Conservation (phyloP, 2,888 invertebrate species). For the Eupithecia inturbata region DNA sequence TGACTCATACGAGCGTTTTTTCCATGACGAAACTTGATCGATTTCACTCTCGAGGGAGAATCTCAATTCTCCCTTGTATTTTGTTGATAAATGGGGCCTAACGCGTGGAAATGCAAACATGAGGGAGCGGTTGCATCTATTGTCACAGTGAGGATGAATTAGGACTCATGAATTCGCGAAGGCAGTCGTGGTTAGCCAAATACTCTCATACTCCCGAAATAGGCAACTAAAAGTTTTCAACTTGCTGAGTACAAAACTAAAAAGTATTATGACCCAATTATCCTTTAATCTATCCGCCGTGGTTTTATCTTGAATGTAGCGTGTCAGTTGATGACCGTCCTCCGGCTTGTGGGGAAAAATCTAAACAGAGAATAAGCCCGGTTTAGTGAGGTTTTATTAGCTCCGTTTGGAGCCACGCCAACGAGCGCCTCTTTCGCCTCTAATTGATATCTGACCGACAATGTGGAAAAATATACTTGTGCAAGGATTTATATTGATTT, state of each 20-base stretch:
- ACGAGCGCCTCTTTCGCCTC: slow-evolving; percentile 59
- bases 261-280: slow-evolving; percentile 48
- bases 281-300: slow-evolving; percentile 50
- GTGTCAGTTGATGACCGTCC: slow-evolving; percentile 54
- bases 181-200: neutral
- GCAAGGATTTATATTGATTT: slow-evolving; percentile 48
- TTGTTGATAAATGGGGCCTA: neutral
- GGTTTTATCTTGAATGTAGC: slow-evolving; percentile 61
- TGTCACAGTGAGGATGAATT: neutral
- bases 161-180: neutral
- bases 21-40: neutral
- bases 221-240: neutral
- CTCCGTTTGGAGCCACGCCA: slow-evolving; percentile 74
- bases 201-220: neutral
- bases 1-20: neutral
- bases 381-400: slow-evolving; percentile 78
- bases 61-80: neutral
- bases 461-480: slow-evolving; percentile 57
- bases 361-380: slow-evolving; percentile 75
- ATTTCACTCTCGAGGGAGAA: neutral
- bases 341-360: slow-evolving; percentile 64
- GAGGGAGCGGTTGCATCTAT: neutral
- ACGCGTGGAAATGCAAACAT: neutral
- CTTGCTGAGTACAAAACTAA: slow-evolving; percentile 28
- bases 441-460: slow-evolving; percentile 80